Percentiles rank a stretch among this genome's conserved stretches.
Conservation (phyloP, 2,797 vertebrate species). For the Labeo calbasu region DNA sequence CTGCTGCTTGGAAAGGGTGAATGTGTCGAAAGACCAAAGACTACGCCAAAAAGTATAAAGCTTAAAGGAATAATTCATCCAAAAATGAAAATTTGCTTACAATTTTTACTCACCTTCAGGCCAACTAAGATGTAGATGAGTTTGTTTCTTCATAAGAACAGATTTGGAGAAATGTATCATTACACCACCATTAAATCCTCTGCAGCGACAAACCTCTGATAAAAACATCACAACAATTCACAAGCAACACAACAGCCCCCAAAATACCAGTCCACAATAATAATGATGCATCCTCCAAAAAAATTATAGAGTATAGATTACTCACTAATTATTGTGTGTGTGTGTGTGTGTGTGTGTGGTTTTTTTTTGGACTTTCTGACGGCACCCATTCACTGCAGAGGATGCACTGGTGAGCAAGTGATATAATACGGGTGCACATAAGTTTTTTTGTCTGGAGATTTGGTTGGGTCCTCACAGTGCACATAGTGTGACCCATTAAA, state of each 20-base stretch:
- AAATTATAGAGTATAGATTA: too few relatives aligned
- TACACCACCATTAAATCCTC: neutral
- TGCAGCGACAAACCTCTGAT: neutral
- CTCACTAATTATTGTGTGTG: too few relatives aligned
- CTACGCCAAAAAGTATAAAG: conserved; percentile 29
- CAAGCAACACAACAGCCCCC: too few relatives aligned
- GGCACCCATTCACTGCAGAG: too few relatives aligned
- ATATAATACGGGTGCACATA: neutral
- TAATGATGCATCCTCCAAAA: too few relatives aligned
- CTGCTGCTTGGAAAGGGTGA: conserved; percentile 11
- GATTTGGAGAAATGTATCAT: too few relatives aligned
- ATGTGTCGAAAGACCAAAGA: conserved; percentile 39
- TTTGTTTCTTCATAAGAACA: neutral
- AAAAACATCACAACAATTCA: neutral
- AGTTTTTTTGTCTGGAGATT: neutral
- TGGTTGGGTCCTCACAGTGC: neutral
- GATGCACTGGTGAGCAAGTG: too few relatives aligned
- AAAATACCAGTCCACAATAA: too few relatives aligned
- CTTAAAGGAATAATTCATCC: neutral
- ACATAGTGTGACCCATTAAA: neutral
- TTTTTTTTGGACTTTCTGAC: too few relatives aligned
- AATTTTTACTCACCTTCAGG: neutral
- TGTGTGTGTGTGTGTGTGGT: too few relatives aligned
- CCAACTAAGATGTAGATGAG: too few relatives aligned
- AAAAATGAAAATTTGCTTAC: neutral